Evolutionary conservation across 2,888 invertebrate genomes (phyloP).

Genomic region (Ormyrus labotus): DNA sequence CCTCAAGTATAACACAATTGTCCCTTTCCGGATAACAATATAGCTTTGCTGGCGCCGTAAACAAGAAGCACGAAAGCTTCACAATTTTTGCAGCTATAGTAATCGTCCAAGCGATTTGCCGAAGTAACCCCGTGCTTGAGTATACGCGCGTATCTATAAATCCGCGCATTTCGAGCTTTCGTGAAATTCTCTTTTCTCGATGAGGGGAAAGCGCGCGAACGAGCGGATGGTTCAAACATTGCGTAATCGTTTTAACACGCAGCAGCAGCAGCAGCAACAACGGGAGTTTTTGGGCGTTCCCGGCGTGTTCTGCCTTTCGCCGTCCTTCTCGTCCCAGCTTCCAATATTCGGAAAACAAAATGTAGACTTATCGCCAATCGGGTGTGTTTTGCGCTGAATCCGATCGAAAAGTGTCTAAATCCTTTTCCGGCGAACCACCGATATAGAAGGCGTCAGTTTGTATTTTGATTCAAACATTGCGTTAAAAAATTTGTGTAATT

Average conservation of each 20-base stretch:
- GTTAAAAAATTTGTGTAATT: too few relatives aligned
- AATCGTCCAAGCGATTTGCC: conserved; percentile 15
- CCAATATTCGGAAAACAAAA: conserved; percentile 37
- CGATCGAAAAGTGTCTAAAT: not conserved
- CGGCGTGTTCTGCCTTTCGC: too few relatives aligned
- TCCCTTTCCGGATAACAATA: not conserved
- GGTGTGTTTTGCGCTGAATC: conserved; percentile 1
- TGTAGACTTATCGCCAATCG: conserved; percentile 12
- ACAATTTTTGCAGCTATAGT: not conserved
- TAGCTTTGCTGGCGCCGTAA: not conserved
- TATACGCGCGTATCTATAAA: too few relatives aligned
- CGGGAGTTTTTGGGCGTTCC: too few relatives aligned
- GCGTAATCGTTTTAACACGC: conserved; percentile 60
- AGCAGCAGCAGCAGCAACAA: conserved; percentile 1
- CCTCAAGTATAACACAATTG: conserved; percentile 9
- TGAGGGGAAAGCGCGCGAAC: conserved; percentile 7
- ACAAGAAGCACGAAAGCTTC: not conserved
- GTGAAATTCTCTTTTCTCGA: conserved; percentile 27
- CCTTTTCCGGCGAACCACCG: too few relatives aligned
- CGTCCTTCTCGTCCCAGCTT: not conserved
- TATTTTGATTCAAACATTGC: too few relatives aligned
- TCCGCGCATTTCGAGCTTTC: too few relatives aligned
- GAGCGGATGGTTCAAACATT: conserved; percentile 54
- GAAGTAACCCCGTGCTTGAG: not conserved
- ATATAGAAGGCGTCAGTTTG: too few relatives aligned